Evolutionary conservation across 2,888 invertebrate genomes (phyloP).

Genomic region (Emmelina monodactyla): DNA sequence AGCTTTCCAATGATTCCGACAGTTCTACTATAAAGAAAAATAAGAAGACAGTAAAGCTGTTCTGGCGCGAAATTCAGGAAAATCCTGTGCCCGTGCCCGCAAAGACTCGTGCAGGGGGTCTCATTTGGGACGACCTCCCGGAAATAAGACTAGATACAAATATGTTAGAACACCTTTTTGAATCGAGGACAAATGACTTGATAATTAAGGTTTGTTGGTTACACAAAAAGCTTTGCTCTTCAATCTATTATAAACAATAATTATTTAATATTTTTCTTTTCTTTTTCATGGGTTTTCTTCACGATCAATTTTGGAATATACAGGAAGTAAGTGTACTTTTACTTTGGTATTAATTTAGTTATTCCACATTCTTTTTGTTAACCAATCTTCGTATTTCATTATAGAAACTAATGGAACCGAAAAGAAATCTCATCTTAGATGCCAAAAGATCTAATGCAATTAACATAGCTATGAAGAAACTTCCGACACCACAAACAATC

Average conservation of each 20-base stretch:
- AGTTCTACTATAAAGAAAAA: slow-evolving; percentile 76
- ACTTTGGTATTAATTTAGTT: too few species aligned
- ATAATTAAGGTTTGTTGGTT: slow-evolving; percentile 77
- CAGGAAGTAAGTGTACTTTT: not conserved
- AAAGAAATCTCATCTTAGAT: slow-evolving; percentile 81
- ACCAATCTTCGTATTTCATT: too few species aligned
- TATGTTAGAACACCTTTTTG: slow-evolving; percentile 95
- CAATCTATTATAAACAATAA: too few species aligned
- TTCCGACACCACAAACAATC: slow-evolving; percentile 96
- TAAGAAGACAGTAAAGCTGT: slow-evolving; percentile 96
- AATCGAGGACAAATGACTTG: slow-evolving; percentile 95
- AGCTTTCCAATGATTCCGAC: slow-evolving; percentile 46
- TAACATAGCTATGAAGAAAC: slow-evolving; percentile 98
- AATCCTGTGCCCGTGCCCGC: slow-evolving; percentile 64
- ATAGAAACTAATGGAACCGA: slow-evolving; percentile 57
- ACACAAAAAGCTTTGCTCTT: too few species aligned
- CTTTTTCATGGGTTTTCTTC: not conserved
- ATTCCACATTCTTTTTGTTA: too few species aligned
- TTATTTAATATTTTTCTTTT: not conserved
- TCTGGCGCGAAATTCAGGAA: slow-evolving; percentile 96
- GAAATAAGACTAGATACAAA: slow-evolving; percentile 88
- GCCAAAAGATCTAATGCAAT: slow-evolving; percentile 98
- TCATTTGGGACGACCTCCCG: slow-evolving; percentile 92
- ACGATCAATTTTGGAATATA: not conserved
- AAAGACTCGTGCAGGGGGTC: slow-evolving; percentile 69